Evolutionary conservation across 2,797 vertebrate genomes (phyloP), one percentile per base, ranked within the genome.

Genomic region (Centroberyx gerrardi): DNA sequence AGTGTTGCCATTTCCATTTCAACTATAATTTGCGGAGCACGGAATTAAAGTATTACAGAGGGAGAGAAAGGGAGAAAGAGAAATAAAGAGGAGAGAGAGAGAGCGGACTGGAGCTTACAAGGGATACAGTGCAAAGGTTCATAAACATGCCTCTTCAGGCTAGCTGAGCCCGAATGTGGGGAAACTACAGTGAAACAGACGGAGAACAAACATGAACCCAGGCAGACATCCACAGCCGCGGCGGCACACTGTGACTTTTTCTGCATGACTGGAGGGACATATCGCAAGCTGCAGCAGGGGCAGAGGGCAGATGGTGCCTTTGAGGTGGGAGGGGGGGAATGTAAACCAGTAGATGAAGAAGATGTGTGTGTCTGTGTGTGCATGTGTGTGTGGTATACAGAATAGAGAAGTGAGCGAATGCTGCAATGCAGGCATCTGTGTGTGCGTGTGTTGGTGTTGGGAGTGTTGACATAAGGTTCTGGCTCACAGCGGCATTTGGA

Each of bases 291-390:
- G 87, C 75, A 68, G 76, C 27, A 14, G 80, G 87, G 87, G 84
- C 76, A 86, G 82, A 86, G 86, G 89, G 88, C 90, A 93, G 90
- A 91, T 91, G 90, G 89, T 82, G 85, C 81, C 82, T 87, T 83
- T 81, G 76, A 88, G 85, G 83, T 86, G 81, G 87, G 79, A 22
- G 85, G 77, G 82, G 73, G 80, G 80, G 81, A 73, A 75, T 63
- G 70, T 76, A 61, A 69, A 76, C 84, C 87, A 77, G 73, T 84
- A 76, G 58, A 78, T 2, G 29, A 56, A 63, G 22, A 31, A 15
- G 7, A 8, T 33, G 71, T 64, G 68, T 73, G 33, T 6, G 33
- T 69, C 69, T 22, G 48, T 68, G n/a, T 22, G 33, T 6, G 33
- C 5, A 5, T 72, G 68, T 62, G 67, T 69, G 72, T 22, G 48